Conservation (phyloP, 2,888 invertebrate genomes). For the Apodemia mormo region DNA sequence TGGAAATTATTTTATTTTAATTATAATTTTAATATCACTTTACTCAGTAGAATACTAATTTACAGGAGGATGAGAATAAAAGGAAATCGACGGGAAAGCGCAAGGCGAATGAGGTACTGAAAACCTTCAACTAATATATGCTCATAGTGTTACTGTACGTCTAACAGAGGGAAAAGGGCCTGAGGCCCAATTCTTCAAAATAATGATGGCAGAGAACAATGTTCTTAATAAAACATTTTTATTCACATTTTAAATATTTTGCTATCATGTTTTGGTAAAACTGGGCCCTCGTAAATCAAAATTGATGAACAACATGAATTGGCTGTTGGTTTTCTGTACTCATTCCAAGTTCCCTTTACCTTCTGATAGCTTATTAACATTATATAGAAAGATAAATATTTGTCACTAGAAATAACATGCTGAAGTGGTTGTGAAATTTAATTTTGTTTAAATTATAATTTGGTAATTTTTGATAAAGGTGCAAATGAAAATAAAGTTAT, state of each 20-base stretch:
- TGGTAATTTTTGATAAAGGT: no score
- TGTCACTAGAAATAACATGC: no score
- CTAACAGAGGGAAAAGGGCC: constrained; percentile 71
- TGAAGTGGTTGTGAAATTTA: no score
- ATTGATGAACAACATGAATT: constrained; percentile 45
- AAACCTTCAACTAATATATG: constrained; percentile 76
- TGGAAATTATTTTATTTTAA: neutral
- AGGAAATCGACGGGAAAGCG: constrained; percentile 78
- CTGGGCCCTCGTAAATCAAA: constrained; percentile 43
- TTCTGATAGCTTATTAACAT: constrained; percentile 57
- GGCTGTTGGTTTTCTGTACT: constrained; percentile 79
- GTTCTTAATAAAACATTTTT: neutral
- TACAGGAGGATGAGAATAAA: constrained; percentile 79
- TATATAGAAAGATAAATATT: neutral
- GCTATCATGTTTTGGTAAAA: constrained; percentile 49
- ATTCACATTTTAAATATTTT: constrained; percentile 20
- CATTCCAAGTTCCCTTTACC: constrained; percentile 70
- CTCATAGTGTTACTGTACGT: constrained; percentile 40
- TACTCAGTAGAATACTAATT: constrained; percentile 70
- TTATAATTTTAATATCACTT: constrained; percentile 15
- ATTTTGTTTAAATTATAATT: no score
- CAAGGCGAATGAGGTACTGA: constrained; percentile 81
- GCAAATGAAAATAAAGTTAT: no score
- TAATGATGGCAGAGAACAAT: constrained; percentile 39
- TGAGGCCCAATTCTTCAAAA: constrained; percentile 49